Percentiles rank a stretch among this genome's conserved stretches.
Evolutionary conservation across 2,797 vertebrate species (phyloP).

Genomic region (Rhincodon typus): DNA sequence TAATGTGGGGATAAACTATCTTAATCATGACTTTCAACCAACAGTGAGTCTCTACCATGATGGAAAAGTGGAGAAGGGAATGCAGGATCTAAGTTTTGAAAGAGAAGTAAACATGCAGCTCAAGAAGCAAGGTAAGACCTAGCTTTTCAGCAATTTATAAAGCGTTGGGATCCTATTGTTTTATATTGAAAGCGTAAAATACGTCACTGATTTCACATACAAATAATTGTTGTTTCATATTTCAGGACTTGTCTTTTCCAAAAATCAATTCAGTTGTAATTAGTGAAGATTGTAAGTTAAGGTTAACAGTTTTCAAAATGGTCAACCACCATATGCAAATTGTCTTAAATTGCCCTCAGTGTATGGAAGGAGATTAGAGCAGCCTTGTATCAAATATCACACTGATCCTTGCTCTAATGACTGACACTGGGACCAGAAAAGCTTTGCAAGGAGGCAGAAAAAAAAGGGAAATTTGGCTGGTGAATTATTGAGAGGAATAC

Average conservation of each 20-base stretch:
- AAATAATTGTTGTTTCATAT: not conserved
- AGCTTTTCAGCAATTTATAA: not conserved
- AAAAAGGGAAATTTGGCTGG: not conserved
- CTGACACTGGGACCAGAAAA: not conserved
- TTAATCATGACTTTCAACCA: not conserved
- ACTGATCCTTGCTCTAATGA: not conserved
- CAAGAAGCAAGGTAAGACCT: slow-evolving; percentile 32
- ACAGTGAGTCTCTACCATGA: slow-evolving; percentile 37
- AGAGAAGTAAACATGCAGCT: slow-evolving; percentile 15
- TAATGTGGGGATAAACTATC: slow-evolving; percentile 46
- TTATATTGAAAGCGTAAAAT: not conserved
- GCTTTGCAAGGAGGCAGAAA: not conserved
- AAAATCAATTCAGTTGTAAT: not conserved
- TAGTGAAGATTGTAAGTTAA: not conserved
- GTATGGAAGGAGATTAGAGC: not conserved
- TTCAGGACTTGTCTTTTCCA: not conserved
- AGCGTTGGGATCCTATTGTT: not conserved
- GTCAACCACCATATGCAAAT: no score
- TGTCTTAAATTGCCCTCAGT: not conserved
- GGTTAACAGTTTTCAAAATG: not conserved
- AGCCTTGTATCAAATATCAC: not conserved
- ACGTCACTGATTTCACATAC: not conserved
- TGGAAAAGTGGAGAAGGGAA: slow-evolving; percentile 42
- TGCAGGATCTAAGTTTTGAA: not conserved
- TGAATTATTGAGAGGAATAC: not conserved